Evolutionary conservation across 1,140 invertebrate genomes (phyloP), one percentile per base, ranked within the genome.

Genomic region (Cyclina sinensis): DNA sequence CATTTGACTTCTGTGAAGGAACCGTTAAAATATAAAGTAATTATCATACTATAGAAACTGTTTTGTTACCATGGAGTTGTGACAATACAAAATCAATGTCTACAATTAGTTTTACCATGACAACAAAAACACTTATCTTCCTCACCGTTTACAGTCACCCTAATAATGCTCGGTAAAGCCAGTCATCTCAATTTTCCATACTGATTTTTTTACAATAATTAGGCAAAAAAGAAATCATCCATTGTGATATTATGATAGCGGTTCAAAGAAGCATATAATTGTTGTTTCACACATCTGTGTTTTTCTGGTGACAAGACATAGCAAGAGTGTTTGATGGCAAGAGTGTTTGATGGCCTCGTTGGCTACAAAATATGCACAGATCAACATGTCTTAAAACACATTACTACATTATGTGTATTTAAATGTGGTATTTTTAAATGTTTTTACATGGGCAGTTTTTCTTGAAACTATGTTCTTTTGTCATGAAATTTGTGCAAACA

Each of bases 41-140:
- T n/a, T n/a, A n/a, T n/a, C 14, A 43, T 43, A 43, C 43, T 14
- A 43, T 43, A 14, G 43, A 43, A 43, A 43, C 43, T 14, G 4
- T 43, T 43, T 4, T 43, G 43, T 43, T 7, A 43, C 43, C 43
- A 43, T 43, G 43, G 43, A 43, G 43, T 14, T 43, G 43, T 43
- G 43, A 43, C 43, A 43, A 43, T 43, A 43, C 57, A 27, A 62
- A 62, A 62, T 62, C 57, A 62, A 62, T 62, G n/a, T 24, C 18
- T n/a, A 62, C n/a, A 62, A 24, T 62, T 62, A 62, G 57, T 62
- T 62, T 62, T 62, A 62, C 57, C 57, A 62, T 62, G 57, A 62
- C 57, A 62, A 62, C 57, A 62, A 62, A 62, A 62, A 62, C 18
- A 62, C 7, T 4, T 5, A 62, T 62, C 27, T 24, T 62, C 18